Conservation (phyloP, 2,888 invertebrate species). For the Anorthoa munda region DNA sequence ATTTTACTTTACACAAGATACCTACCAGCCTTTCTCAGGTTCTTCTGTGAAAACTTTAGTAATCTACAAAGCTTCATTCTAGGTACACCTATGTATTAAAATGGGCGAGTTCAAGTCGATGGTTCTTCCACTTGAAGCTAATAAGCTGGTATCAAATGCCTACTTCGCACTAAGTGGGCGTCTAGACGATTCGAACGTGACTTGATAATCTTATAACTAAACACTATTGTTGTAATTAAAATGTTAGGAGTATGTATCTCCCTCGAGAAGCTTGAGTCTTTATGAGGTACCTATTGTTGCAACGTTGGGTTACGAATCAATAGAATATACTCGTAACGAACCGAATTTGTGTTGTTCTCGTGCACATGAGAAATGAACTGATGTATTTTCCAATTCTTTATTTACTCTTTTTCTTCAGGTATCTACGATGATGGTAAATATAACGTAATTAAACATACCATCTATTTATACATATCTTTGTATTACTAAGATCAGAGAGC, state of each 20-base stretch:
- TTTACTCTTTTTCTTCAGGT: too few relatives aligned
- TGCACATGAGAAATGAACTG: too few relatives aligned
- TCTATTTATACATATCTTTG: neutral
- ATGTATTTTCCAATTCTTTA: too few relatives aligned
- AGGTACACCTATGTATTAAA: neutral
- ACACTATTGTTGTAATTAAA: slow-evolving; percentile 12
- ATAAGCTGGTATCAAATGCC: slow-evolving; percentile 50
- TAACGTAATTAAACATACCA: neutral
- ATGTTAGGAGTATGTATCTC: neutral
- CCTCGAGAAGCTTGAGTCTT: neutral
- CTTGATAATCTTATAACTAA: slow-evolving; percentile 22
- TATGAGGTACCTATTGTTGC: neutral
- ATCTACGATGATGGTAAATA: too few relatives aligned
- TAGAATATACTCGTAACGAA: neutral
- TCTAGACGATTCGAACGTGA: slow-evolving; percentile 55
- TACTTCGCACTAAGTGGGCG: slow-evolving; percentile 41
- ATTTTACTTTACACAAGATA: neutral
- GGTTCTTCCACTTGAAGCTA: slow-evolving; percentile 27
- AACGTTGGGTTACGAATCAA: neutral
- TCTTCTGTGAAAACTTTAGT: neutral
- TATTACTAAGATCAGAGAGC: too few relatives aligned
- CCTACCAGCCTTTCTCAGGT: neutral
- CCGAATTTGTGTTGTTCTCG: too few relatives aligned
- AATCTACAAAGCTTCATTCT: neutral
- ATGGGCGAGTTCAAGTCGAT: slow-evolving; percentile 6